phyloP scores from a whole-genome alignment of 2,113 vertebrate species.

The Stomatorhinus ivindoensis region DNA sequence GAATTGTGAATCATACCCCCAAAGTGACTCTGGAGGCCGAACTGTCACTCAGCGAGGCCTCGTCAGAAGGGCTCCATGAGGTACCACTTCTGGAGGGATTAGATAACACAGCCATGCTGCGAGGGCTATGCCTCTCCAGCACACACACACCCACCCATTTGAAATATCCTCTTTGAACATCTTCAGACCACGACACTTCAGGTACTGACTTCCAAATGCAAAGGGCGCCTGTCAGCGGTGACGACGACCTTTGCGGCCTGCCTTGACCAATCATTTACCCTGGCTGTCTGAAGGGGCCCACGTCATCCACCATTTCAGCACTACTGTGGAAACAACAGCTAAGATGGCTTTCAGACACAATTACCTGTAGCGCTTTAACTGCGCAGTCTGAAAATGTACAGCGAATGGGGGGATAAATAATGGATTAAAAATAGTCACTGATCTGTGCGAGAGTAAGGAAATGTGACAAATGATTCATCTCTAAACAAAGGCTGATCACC shows the following conservation, averaged over 20 bases:
- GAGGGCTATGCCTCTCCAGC: background rate
- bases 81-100: background rate
- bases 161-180: background rate
- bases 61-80: background rate
- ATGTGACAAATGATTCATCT: conserved; percentile 13
- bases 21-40: background rate
- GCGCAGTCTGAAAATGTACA: background rate
- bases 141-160: background rate
- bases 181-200: conserved; percentile 2
- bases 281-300: background rate
- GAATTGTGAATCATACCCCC: background rate
- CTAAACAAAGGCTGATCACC: conserved; percentile 14
- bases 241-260: background rate
- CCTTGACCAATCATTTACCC: background rate
- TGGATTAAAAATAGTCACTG: conserved; percentile 5
- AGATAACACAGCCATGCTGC: background rate
- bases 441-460: background rate
- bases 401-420: background rate
- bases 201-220: background rate
- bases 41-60: background rate
- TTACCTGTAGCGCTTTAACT: background rate
- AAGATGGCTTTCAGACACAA: background rate
- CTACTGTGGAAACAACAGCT: background rate
- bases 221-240: background rate
- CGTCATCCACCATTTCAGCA: background rate